A percentile compares a stretch with the other conserved stretches of the same genome.
Conservation (phyloP, 37 sponge, comb jelly and placozoan genomes). For the Cliona cf. orientalis region DNA sequence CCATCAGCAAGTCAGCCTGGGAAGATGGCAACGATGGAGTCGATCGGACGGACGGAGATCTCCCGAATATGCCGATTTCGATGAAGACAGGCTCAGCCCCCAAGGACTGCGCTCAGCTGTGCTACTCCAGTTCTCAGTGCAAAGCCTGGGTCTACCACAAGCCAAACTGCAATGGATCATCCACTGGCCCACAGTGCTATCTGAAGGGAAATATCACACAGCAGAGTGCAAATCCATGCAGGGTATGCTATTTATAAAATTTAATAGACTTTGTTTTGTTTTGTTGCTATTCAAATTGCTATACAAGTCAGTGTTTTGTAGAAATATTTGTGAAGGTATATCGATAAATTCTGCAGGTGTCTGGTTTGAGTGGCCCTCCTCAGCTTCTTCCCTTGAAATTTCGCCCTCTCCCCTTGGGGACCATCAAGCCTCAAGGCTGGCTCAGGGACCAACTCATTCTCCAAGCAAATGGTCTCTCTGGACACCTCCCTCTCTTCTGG, state of each 20-base stretch:
- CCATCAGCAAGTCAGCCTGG: too few species aligned
- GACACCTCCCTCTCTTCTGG: constrained; percentile 77
- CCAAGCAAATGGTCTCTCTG: constrained; percentile 77
- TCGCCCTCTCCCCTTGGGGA: constrained; percentile 52
- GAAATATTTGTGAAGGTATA: too few species aligned
- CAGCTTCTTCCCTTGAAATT: constrained; percentile 49
- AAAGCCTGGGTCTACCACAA: constrained; percentile 66
- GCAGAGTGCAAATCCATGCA: constrained; percentile 45
- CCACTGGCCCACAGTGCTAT: constrained; percentile 28
- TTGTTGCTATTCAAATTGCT: too few species aligned
- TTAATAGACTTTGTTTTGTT: too few species aligned
- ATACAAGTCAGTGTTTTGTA: too few species aligned
- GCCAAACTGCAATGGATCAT: constrained; percentile 35
- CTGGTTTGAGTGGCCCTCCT: constrained; percentile 44
- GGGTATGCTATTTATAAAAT: constrained; percentile 30
- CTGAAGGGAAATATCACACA: constrained; percentile 42
- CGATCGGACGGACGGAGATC: constrained; percentile 60
- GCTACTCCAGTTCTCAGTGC: constrained; percentile 38
- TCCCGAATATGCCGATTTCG: constrained; percentile 46
- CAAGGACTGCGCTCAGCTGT: constrained; percentile 50
- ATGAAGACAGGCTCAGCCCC: constrained; percentile 11
- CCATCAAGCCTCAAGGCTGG: constrained; percentile 73
- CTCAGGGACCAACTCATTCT: constrained; percentile 49
- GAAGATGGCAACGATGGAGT: constrained; percentile 75
- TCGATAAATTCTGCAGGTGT: too few species aligned